Conservation (phyloP, 2,888 invertebrate genomes). For the Galeruca laticollis region DNA sequence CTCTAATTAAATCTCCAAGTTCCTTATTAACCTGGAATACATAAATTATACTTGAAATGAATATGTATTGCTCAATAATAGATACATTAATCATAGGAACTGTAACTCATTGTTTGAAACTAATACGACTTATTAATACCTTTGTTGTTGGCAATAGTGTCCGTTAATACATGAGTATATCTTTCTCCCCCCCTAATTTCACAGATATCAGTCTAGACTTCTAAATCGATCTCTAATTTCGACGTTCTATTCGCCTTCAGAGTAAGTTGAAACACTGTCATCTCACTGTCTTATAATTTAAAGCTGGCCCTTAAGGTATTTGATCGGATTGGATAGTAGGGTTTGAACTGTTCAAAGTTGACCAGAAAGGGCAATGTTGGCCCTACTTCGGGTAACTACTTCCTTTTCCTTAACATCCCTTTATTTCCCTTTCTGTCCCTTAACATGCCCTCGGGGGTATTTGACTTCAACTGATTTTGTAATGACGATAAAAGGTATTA, state of each 20-base stretch:
- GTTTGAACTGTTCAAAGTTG: slow-evolving; percentile 45
- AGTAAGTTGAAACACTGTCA: slow-evolving; percentile 41
- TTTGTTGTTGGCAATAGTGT: not conserved
- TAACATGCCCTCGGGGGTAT: slow-evolving; percentile 41
- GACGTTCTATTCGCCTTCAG: slow-evolving; percentile 11
- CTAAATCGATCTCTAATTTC: slow-evolving; percentile 2
- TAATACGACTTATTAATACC: too few species aligned
- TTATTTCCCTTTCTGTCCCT: slow-evolving; percentile 44
- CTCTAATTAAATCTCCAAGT: too few species aligned
- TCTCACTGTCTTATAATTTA: slow-evolving; percentile 48
- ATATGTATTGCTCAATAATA: too few species aligned
- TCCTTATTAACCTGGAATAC: too few species aligned
- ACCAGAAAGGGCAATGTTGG: slow-evolving; percentile 47
- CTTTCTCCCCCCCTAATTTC: not conserved
- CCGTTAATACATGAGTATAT: not conserved
- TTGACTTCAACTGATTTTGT: slow-evolving; percentile 44
- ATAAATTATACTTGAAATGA: too few species aligned
- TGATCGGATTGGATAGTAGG: slow-evolving; percentile 46
- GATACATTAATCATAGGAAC: too few species aligned
- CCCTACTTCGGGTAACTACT: slow-evolving; percentile 47
- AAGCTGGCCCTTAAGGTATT: slow-evolving; percentile 50
- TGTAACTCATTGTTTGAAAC: too few species aligned
- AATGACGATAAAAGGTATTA: slow-evolving; percentile 16
- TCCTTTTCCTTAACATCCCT: slow-evolving; percentile 47
- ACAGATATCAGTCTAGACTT: slow-evolving; percentile 10